A percentile compares a stretch with the other conserved stretches of the same genome.
phyloP scores from a whole-genome alignment of 2,113 vertebrate species.

The Mus spicilegus region DNA sequence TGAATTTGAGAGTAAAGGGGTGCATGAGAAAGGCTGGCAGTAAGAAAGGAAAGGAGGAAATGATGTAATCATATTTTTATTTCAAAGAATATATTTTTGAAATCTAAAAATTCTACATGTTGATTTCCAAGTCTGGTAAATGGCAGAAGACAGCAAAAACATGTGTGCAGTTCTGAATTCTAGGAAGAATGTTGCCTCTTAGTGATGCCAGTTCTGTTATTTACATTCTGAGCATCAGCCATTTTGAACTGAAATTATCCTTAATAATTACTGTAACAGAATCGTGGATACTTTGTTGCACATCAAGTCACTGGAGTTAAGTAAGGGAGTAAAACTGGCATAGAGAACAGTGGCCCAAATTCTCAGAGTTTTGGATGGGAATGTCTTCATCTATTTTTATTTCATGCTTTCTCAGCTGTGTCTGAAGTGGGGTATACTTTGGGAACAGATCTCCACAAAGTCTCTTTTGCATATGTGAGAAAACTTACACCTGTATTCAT shows the following conservation, averaged over 20 bases:
- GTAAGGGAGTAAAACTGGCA: not conserved
- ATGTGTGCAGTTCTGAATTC: not conserved
- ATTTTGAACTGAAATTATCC: not conserved
- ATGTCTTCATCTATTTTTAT: not conserved
- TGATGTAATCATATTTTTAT: not conserved
- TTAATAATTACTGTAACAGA: not conserved
- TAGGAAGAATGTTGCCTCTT: not conserved
- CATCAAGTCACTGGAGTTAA: not conserved
- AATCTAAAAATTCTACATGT: not conserved
- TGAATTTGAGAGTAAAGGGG: not conserved
- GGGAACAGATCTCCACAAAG: not conserved
- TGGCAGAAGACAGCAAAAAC: not conserved
- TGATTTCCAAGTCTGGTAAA: not conserved
- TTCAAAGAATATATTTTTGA: not conserved
- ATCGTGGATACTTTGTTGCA: not conserved
- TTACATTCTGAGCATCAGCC: not conserved
- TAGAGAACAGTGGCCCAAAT: not conserved
- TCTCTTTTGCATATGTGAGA: not conserved
- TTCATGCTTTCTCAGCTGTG: not conserved
- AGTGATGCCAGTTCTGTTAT: not conserved
- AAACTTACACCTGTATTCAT: not conserved
- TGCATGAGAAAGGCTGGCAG: not conserved
- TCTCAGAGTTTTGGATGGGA: not conserved
- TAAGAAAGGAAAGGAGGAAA: not conserved
- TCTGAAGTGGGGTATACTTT: not conserved